Percentiles rank a stretch among this genome's conserved stretches.
phyloP scores from a whole-genome alignment of 2,113 vertebrate genomes.

The Strigops habroptila region DNA sequence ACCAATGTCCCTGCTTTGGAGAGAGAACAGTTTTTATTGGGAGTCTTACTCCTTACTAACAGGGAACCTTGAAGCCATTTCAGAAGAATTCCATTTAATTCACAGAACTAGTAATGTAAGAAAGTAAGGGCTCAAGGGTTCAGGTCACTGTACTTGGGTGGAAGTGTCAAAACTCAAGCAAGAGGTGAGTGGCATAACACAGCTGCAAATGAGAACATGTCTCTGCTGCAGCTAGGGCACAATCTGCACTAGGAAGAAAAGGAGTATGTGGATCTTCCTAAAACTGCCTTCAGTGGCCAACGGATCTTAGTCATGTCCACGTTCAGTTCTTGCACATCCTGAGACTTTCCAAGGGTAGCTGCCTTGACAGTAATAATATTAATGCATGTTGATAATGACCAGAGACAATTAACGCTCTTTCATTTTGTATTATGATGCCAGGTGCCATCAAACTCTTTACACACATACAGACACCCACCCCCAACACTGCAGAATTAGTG shows the following conservation, averaged over 20 bases:
- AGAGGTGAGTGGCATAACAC: background rate
- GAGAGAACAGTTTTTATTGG: background rate
- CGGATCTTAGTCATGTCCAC: too few relatives aligned
- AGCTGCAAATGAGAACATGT: background rate
- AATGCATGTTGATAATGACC: background rate
- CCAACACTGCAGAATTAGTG: background rate
- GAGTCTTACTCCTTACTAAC: background rate
- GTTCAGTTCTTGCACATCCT: background rate
- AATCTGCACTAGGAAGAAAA: background rate
- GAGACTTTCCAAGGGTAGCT: background rate
- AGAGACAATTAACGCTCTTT: background rate
- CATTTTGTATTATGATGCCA: background rate
- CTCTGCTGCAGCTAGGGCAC: background rate
- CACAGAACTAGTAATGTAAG: background rate
- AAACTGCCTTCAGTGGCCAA: background rate
- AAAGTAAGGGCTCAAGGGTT: background rate
- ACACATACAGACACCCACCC: background rate
- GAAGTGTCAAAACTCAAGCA: background rate
- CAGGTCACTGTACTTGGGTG: background rate
- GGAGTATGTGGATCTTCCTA: background rate
- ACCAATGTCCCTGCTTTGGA: background rate
- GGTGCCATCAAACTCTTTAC: background rate
- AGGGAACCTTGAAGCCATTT: background rate
- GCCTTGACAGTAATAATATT: background rate
- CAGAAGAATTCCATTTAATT: background rate